Percentiles rank a stretch among this genome's conserved stretches.
Evolutionary conservation across 2,113 vertebrate genomes (phyloP).

Genomic region (Onychorhynchus coronatus): DNA sequence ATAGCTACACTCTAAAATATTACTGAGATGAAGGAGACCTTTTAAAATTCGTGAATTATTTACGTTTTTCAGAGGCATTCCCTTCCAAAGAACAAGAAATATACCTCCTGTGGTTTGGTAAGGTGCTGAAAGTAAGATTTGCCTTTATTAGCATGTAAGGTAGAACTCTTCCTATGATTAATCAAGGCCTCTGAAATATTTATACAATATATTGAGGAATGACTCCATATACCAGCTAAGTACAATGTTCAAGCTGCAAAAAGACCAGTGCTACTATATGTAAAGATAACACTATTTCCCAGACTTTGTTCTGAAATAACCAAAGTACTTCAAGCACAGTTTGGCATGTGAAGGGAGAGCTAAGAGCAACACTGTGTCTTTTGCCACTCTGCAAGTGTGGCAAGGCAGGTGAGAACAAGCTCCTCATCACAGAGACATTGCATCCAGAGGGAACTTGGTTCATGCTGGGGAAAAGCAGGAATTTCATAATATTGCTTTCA

Average conservation of each 20-base stretch:
- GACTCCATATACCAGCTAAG: not conserved
- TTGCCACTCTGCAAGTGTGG: not conserved
- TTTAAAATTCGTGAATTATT: conserved; percentile 34
- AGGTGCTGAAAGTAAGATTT: not conserved
- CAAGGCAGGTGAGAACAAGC: not conserved
- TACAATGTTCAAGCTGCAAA: not conserved
- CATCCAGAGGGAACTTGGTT: not conserved
- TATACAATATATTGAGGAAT: not conserved
- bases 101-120: not conserved
- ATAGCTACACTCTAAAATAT: not conserved
- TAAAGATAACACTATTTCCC: not conserved
- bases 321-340: not conserved
- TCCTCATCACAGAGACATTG: not conserved
- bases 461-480: rapidly evolving
- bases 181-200: not conserved
- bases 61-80: not conserved
- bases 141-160: not conserved
- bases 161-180: not conserved
- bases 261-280: not conserved
- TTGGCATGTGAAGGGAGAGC: not conserved
- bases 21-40: not conserved
- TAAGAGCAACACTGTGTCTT: not conserved
- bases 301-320: not conserved
- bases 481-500: not conserved
- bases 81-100: not conserved